Percentiles rank a stretch among this genome's conserved stretches.
phyloP scores from a whole-genome alignment of 2,113 vertebrate species.

The Spheniscus mendiculus region DNA sequence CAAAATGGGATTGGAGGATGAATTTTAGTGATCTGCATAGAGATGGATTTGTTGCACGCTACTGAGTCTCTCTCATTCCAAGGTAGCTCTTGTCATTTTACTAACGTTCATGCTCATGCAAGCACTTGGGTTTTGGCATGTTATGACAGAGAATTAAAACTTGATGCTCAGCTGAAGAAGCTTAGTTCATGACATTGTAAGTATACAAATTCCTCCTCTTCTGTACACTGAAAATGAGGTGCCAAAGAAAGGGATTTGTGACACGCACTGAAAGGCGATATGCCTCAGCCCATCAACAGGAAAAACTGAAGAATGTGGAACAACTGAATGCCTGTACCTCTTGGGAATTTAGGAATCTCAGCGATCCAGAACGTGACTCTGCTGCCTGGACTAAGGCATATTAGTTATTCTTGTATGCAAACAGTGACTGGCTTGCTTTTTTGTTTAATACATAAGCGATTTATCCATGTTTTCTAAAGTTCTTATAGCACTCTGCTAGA shows the following conservation, averaged over 20 bases:
- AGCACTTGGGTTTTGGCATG: background rate
- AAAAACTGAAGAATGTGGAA: background rate
- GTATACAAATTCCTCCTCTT: background rate
- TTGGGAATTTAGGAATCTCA: background rate
- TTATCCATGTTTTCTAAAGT: background rate
- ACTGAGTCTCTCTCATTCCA: background rate
- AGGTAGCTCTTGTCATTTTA: background rate
- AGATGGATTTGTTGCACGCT: background rate
- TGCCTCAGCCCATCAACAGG: background rate
- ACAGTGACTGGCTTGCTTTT: background rate
- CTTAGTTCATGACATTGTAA: background rate
- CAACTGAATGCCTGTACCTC: background rate
- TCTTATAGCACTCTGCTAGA: background rate
- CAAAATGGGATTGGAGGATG: background rate
- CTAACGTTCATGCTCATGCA: background rate
- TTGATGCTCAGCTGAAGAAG: background rate
- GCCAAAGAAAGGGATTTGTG: background rate
- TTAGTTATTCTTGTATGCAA: background rate
- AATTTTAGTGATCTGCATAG: background rate
- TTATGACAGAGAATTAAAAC: background rate
- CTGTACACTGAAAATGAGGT: background rate
- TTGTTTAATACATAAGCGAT: background rate
- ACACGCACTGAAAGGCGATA: fast-evolving
- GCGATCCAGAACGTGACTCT: background rate
- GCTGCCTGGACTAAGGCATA: background rate